These are phyloP conservation scores for Eublepharis macularius DNA, from an alignment of 2,113 vertebrate species.

Conservation along the genomic window DNA sequence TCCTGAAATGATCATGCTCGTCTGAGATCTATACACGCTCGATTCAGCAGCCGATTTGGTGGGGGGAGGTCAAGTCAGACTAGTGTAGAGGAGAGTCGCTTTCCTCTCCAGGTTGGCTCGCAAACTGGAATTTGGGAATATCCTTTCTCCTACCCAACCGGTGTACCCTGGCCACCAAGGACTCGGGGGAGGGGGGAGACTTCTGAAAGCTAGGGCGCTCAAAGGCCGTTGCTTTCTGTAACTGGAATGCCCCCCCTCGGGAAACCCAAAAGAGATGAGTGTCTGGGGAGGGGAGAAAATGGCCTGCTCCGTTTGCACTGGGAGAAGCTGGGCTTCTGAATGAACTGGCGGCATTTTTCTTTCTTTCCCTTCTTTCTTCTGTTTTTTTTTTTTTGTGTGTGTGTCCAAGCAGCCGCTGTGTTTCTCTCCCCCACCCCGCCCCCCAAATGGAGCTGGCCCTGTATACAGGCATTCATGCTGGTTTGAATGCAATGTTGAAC, in stretches of 20 bases:
- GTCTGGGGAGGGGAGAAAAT: slow-evolving; percentile 30
- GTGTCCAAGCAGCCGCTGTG: slow-evolving; percentile 42
- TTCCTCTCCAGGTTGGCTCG: neutral
- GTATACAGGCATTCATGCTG: slow-evolving; percentile 80
- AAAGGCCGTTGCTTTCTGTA: neutral
- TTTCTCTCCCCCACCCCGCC: slow-evolving; percentile 53
- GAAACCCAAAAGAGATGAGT: too few species aligned
- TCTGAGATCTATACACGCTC: neutral
- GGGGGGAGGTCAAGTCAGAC: too few species aligned
- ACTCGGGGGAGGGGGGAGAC: neutral
- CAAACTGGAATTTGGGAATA: neutral
- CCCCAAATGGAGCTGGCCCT: slow-evolving; percentile 71
- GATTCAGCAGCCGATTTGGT: too few species aligned
- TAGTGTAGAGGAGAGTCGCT: neutral
- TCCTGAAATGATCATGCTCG: too few species aligned
- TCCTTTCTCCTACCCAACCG: neutral
- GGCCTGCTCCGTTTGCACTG: slow-evolving; percentile 36
- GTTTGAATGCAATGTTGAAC: slow-evolving; percentile 84
- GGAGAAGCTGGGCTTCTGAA: slow-evolving; percentile 47
- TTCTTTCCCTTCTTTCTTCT: too few species aligned
- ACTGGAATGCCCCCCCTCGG: too few species aligned
- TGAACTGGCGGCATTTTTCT: slow-evolving; percentile 53
- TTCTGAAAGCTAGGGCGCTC: neutral
- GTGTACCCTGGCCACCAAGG: neutral
- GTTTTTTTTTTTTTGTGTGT: neutral